Conservation (phyloP, 1,140 invertebrate genomes). For the Bombus ignitus region DNA sequence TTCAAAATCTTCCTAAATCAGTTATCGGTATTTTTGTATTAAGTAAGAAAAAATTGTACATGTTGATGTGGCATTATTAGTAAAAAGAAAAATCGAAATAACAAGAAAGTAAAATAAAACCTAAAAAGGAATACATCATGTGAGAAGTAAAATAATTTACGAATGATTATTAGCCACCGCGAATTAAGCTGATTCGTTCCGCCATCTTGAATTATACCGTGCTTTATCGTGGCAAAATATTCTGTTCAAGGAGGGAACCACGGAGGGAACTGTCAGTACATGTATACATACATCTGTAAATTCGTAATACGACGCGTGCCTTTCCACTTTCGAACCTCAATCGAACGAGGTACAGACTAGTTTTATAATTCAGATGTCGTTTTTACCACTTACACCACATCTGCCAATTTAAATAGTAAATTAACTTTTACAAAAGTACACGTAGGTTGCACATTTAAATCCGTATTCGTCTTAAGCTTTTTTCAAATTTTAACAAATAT, state of each 20-base stretch:
- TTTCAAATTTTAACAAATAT: background rate
- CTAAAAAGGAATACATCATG: background rate
- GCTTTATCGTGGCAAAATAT: slow-evolving; percentile 20
- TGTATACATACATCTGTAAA: slow-evolving; percentile 26
- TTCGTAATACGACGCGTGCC: slow-evolving; percentile 21
- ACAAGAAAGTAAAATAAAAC: background rate
- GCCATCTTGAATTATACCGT: slow-evolving; percentile 44
- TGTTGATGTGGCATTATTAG: background rate
- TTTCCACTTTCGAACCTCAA: slow-evolving; percentile 15
- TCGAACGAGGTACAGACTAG: background rate
- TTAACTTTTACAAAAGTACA: slow-evolving; percentile 6
- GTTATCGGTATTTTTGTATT: background rate
- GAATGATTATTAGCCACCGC: background rate
- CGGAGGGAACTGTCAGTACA: slow-evolving; percentile 39
- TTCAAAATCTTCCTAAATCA: slow-evolving; percentile 6
- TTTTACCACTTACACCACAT: background rate
- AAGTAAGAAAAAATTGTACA: background rate
- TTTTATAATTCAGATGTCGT: background rate
- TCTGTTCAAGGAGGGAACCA: slow-evolving; percentile 23
- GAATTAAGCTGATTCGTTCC: slow-evolving; percentile 25
- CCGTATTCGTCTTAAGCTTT: background rate
- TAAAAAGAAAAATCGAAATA: too few species aligned
- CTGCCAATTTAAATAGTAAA: background rate
- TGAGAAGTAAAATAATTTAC: background rate
- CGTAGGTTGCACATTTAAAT: slow-evolving; percentile 15